Conservation (phyloP, 2,797 vertebrate species). For the Manis crassicaudata region DNA sequence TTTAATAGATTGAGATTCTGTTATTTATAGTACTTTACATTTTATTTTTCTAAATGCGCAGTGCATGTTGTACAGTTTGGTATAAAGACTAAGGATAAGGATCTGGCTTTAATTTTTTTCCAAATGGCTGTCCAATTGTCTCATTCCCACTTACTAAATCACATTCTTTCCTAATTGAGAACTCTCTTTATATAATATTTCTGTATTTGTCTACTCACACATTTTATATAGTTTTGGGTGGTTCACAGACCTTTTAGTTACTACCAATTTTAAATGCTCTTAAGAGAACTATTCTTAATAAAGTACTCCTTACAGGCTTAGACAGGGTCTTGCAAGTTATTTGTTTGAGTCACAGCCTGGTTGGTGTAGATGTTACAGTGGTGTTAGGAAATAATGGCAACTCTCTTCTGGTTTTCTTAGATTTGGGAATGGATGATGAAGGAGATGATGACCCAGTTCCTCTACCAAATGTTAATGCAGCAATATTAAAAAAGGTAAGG, state of each 20-base stretch:
- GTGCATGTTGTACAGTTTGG: not conserved
- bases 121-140: not conserved
- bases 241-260: not conserved
- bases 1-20: not conserved
- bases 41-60: slow-evolving; percentile 27
- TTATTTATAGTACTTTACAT: not conserved
- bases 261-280: not conserved
- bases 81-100: slow-evolving; percentile 28
- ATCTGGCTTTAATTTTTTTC: not conserved
- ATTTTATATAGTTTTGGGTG: not conserved
- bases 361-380: not conserved
- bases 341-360: not conserved
- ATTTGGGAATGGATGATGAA: slow-evolving; percentile 99
- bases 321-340: not conserved
- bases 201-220: not conserved
- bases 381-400: slow-evolving; percentile 49
- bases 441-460: slow-evolving; percentile 99
- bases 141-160: not conserved
- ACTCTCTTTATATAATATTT: not conserved
- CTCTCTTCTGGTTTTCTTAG: slow-evolving; percentile 85
- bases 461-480: slow-evolving; percentile 98
- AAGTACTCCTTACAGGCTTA: not conserved
- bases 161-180: not conserved
- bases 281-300: slow-evolving; percentile 19
- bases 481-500: slow-evolving; percentile 98